phyloP scores from a whole-genome alignment of 2,797 vertebrate species.

The Neosalanx taihuensis region DNA sequence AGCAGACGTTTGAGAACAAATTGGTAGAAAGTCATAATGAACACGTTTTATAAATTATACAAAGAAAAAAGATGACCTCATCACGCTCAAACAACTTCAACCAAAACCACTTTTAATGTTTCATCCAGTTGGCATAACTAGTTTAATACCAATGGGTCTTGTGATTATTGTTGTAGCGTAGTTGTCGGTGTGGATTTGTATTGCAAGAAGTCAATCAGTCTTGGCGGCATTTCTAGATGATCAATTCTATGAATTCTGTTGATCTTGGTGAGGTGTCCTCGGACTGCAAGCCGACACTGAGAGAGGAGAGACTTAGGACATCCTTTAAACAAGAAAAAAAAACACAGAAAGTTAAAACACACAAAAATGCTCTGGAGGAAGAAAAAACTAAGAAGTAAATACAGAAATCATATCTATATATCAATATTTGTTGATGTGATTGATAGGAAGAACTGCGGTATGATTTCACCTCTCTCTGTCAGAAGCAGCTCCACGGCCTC shows the following conservation, averaged over 20 bases:
- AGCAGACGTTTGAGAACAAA: background rate
- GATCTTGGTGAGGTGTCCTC: slow-evolving; percentile 71
- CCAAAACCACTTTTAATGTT: background rate
- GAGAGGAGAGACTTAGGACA: slow-evolving; percentile 82
- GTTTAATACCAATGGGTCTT: background rate
- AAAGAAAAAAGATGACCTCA: background rate
- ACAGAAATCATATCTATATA: background rate
- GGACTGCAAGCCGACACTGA: slow-evolving; percentile 79
- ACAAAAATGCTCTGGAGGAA: background rate
- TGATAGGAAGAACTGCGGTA: background rate
- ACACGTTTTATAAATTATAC: background rate
- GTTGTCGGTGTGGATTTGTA: slow-evolving; percentile 49
- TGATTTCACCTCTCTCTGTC: slow-evolving; percentile 79
- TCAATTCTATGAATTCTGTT: slow-evolving; percentile 62
- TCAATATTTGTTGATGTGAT: too few species aligned
- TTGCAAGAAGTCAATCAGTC: slow-evolving; percentile 79
- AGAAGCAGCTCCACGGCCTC: slow-evolving; percentile 83
- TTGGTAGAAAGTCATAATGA: background rate
- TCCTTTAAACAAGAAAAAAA: slow-evolving; percentile 47
- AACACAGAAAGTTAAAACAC: background rate
- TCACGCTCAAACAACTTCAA: too few species aligned
- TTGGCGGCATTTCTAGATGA: slow-evolving; percentile 77
- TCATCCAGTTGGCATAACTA: background rate
- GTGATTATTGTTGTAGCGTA: background rate
- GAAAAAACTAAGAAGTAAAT: background rate